Conservation (phyloP, 2,888 invertebrate species). For the Lasioglossum calceatum region DNA sequence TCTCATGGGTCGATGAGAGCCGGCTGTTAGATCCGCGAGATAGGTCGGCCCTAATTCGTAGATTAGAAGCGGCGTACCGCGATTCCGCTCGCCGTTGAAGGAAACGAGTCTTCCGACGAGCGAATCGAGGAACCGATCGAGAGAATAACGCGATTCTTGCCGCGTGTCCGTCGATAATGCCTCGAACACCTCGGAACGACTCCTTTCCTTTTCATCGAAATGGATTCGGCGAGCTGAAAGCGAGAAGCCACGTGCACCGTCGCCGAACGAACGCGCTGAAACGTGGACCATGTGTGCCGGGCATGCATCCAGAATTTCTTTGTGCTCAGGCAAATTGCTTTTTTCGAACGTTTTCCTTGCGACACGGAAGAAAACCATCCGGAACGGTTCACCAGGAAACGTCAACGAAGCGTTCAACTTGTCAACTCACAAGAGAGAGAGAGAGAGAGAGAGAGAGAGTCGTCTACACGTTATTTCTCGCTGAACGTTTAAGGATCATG, state of each 20-base stretch:
- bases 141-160: conserved; percentile 11
- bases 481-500: background rate
- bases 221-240: conserved; percentile 46
- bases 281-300: background rate
- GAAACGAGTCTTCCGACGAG: conserved; percentile 45
- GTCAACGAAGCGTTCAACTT: background rate
- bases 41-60: conserved; percentile 58
- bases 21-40: conserved; percentile 37
- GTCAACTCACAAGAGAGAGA: background rate
- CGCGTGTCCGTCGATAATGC: background rate
- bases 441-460: background rate
- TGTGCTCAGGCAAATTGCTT: background rate
- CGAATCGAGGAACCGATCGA: conserved; percentile 31
- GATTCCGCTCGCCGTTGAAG: conserved; percentile 37
- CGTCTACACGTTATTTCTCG: background rate
- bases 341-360: background rate
- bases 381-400: background rate
- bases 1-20: conserved; percentile 11
- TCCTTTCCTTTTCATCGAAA: conserved; percentile 18
- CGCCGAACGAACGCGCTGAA: conserved; percentile 27
- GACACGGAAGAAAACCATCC: background rate
- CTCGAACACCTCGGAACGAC: background rate
- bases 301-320: conserved; percentile 26
- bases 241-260: conserved; percentile 11
- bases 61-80: conserved; percentile 54